Evolutionary conservation across 2,797 vertebrate genomes (phyloP).

Genomic region (Artibeus lituratus): DNA sequence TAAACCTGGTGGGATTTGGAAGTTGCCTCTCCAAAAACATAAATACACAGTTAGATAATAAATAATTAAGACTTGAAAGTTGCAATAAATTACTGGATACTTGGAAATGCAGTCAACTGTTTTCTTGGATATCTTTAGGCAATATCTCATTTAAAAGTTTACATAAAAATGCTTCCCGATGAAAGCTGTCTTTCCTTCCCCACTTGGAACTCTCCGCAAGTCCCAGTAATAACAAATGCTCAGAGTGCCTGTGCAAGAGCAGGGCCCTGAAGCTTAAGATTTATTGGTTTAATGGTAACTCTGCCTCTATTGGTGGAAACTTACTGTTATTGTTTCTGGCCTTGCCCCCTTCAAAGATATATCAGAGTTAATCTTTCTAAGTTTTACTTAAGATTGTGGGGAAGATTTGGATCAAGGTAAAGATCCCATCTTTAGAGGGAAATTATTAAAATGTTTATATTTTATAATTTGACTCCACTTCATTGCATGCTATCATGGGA

Average conservation of each 20-base stretch:
- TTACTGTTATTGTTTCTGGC: background rate
- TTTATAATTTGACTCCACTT: background rate
- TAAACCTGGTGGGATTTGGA: background rate
- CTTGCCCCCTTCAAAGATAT: background rate
- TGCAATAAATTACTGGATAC: background rate
- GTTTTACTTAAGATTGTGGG: background rate
- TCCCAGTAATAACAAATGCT: background rate
- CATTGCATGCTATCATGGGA: background rate
- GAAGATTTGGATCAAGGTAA: background rate
- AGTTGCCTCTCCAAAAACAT: constrained; percentile 4
- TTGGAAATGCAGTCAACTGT: background rate
- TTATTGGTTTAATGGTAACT: background rate
- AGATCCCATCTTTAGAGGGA: background rate
- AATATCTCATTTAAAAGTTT: background rate
- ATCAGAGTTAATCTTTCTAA: background rate
- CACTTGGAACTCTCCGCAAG: background rate
- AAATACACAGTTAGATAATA: background rate
- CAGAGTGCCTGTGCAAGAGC: background rate
- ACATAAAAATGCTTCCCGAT: background rate
- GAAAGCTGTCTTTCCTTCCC: background rate
- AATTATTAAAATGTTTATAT: background rate
- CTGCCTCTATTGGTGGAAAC: background rate
- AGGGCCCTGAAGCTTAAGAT: background rate
- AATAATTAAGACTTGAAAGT: background rate
- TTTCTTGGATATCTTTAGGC: background rate